Conservation (phyloP, 2,888 invertebrate species). For the Taphrorychus bicolor region DNA sequence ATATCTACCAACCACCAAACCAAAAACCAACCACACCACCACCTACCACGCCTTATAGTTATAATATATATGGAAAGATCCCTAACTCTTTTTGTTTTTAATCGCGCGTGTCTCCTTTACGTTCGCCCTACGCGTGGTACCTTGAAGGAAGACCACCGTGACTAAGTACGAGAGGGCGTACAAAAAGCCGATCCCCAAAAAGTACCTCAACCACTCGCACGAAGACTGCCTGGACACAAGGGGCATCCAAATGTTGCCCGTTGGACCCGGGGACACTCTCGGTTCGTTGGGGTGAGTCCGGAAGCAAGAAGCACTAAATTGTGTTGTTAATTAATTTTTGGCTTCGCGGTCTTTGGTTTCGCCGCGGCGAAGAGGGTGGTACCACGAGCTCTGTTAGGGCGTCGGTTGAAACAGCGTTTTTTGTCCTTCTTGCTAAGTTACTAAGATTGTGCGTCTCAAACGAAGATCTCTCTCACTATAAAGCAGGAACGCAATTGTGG, state of each 20-base stretch:
- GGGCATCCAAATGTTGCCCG: constrained; percentile 76
- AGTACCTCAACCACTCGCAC: constrained; percentile 76
- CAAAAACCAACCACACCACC: neutral
- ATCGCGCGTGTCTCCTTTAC: constrained; percentile 29
- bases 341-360: no score
- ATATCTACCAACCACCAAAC: neutral
- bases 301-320: neutral
- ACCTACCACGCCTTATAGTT: no score
- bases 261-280: constrained; percentile 75
- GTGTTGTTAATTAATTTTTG: neutral
- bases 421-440: no score
- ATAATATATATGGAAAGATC: no score
- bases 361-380: no score
- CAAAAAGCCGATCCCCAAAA: constrained; percentile 83
- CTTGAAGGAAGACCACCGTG: constrained; percentile 86
- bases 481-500: no score
- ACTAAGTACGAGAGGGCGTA: constrained; percentile 90
- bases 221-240: constrained; percentile 75
- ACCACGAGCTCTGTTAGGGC: no score
- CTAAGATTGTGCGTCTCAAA: no score
- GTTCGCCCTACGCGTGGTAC: constrained; percentile 36
- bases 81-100: constrained; percentile 35
- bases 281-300: constrained; percentile 74
- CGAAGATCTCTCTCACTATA: no score
- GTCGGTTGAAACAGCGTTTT: no score